phyloP scores from a whole-genome alignment of 1,140 invertebrate genomes.

The Leptinotarsa undecemlineata region DNA sequence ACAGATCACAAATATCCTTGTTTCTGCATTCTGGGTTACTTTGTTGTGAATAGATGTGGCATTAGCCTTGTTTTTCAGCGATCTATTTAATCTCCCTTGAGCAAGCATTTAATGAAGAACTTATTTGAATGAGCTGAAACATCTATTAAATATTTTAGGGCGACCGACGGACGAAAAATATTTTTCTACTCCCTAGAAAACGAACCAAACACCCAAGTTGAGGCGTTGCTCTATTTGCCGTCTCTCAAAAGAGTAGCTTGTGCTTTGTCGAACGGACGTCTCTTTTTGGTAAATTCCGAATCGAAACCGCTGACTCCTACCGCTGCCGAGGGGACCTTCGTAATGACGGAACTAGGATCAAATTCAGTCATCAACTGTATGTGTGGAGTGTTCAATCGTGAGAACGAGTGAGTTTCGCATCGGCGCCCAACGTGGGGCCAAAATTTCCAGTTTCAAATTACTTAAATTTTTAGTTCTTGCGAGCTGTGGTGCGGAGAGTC shows the following conservation, averaged over 20 bases:
- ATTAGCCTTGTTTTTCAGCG: too few relatives aligned
- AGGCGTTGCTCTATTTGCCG: slow-evolving; percentile 68
- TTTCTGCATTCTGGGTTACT: too few relatives aligned
- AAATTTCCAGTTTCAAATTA: not conserved
- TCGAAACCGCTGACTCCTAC: slow-evolving; percentile 64
- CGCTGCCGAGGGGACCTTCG: slow-evolving; percentile 71
- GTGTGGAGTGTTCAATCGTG: slow-evolving; percentile 57
- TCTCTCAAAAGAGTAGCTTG: slow-evolving; percentile 72
- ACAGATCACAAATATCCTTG: too few relatives aligned
- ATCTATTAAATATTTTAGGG: slow-evolving; percentile 49
- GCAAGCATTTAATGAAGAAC: too few relatives aligned
- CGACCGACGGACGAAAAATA: slow-evolving; percentile 59
- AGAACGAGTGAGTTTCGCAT: slow-evolving; percentile 51
- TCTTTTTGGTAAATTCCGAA: slow-evolving; percentile 72
- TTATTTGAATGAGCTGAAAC: too few relatives aligned
- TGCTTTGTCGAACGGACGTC: slow-evolving; percentile 71
- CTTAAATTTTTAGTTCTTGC: slow-evolving; percentile 55
- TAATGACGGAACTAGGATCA: slow-evolving; percentile 75
- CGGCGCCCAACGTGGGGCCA: not conserved
- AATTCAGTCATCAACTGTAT: slow-evolving; percentile 65
- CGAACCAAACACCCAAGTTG: slow-evolving; percentile 61
- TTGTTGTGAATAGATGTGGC: too few relatives aligned
- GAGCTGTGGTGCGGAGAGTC: slow-evolving; percentile 80
- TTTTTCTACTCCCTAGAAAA: slow-evolving; percentile 64
- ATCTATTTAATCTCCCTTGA: too few relatives aligned